Evolutionary conservation across 2,888 invertebrate species (phyloP).

Genomic region (Acrocyrtus sp.): DNA sequence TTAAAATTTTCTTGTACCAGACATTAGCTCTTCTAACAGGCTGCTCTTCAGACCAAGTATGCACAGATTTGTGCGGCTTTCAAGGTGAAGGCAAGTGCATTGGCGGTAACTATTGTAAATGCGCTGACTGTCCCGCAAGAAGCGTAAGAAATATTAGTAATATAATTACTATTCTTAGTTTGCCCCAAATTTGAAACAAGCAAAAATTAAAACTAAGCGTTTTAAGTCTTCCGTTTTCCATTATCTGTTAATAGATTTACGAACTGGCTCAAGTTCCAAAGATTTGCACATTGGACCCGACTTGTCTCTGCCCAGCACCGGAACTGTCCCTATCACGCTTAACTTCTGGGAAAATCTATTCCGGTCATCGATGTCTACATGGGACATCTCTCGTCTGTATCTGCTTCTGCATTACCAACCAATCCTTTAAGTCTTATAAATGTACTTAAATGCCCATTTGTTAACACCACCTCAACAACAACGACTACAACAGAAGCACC

Average conservation of each 20-base stretch:
- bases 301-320: conserved; percentile 27
- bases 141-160: conserved; percentile 27
- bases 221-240: too few relatives aligned
- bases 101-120: conserved; percentile 28
- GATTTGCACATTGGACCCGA: conserved; percentile 40
- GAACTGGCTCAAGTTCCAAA: conserved; percentile 24
- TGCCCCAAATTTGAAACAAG: too few relatives aligned
- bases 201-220: too few relatives aligned
- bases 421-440: conserved; percentile 13
- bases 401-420: conserved; percentile 41
- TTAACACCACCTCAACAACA: background rate
- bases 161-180: too few relatives aligned
- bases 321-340: conserved; percentile 14
- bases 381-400: conserved; percentile 20
- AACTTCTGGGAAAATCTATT: conserved; percentile 17
- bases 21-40: too few relatives aligned
- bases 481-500: conserved; percentile 14
- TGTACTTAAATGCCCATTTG: conserved; percentile 33
- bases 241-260: conserved; percentile 26
- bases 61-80: conserved; percentile 34
- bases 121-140: conserved; percentile 27
- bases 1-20: too few relatives aligned
- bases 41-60: conserved; percentile 11
- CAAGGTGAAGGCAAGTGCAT: conserved; percentile 29
- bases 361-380: conserved; percentile 32